Evolutionary conservation across 2,888 invertebrate species (phyloP).

Genomic region (Agapetus fuscipes): DNA sequence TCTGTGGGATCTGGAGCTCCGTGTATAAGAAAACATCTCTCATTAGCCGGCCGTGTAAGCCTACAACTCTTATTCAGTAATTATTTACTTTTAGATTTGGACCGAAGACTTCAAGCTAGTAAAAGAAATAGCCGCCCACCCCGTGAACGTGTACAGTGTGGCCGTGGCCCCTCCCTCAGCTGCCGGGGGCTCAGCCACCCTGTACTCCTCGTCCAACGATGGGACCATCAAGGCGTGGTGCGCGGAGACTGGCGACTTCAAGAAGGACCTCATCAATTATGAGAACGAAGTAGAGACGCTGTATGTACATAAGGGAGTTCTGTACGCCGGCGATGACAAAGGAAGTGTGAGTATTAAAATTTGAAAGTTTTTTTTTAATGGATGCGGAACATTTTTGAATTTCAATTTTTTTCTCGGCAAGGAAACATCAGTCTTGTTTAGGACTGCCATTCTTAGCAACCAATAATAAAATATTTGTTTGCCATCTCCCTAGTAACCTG

Average conservation of each 20-base stretch:
- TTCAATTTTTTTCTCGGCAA: no score
- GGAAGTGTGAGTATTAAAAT: constrained; percentile 45
- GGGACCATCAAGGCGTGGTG: constrained; percentile 52
- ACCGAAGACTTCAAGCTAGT: constrained; percentile 33
- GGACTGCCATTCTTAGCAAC: no score
- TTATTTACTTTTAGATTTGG: constrained; percentile 40
- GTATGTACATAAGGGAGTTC: constrained; percentile 28
- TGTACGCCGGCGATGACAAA: constrained; percentile 52
- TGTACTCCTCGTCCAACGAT: constrained; percentile 56
- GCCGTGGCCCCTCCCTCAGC: constrained; percentile 25
- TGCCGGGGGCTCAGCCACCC: constrained; percentile 36
- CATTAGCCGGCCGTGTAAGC: no score
- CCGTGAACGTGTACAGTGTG: constrained; percentile 50
- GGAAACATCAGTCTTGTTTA: no score
- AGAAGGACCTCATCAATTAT: constrained; percentile 28
- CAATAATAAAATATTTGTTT: no score
- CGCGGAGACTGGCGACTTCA: constrained; percentile 36
- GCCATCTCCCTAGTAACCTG: no score
- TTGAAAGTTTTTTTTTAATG: constrained; percentile 3
- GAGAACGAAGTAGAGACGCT: constrained; percentile 37
- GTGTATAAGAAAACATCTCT: no score
- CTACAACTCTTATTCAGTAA: no score
- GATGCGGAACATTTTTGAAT: no score
- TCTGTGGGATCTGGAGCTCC: no score
- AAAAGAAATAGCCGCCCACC: constrained; percentile 45